Evolutionary conservation across 2,888 invertebrate species (phyloP).

Genomic region (Lycophotia porphyrea): DNA sequence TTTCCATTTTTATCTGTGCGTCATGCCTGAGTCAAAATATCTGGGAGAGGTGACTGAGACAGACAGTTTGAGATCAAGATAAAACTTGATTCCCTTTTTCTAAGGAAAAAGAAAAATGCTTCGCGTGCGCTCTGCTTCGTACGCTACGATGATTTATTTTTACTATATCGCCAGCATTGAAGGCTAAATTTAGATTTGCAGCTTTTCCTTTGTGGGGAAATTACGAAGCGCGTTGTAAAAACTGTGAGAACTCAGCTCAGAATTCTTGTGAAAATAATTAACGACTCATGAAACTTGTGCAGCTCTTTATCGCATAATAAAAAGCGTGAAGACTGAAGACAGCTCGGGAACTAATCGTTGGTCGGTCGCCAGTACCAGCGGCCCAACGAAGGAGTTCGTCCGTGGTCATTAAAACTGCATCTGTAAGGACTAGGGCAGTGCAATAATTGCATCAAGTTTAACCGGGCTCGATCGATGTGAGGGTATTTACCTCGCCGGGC

Average conservation of each 20-base stretch:
- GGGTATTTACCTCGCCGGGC: constrained; percentile 90
- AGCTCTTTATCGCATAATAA: constrained; percentile 42
- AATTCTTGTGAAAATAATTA: constrained; percentile 36
- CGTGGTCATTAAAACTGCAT: constrained; percentile 79
- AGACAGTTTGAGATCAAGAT: constrained; percentile 53
- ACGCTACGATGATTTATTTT: constrained; percentile 56
- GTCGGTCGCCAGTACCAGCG: constrained; percentile 34
- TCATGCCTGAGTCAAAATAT: constrained; percentile 34
- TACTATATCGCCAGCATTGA: constrained; percentile 34
- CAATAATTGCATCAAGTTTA: constrained; percentile 90
- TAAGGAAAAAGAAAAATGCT: constrained; percentile 60
- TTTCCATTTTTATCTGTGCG: constrained; percentile 38
- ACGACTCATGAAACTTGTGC: constrained; percentile 50
- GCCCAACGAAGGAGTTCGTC: constrained; percentile 55
- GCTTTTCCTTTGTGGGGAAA: constrained; percentile 32
- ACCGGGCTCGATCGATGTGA: constrained; percentile 89
- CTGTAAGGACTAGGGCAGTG: constrained; percentile 86
- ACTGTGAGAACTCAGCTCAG: neutral
- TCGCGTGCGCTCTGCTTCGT: constrained; percentile 60
- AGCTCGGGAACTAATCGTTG: constrained; percentile 21
- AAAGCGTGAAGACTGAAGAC: constrained; percentile 37
- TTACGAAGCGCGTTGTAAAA: constrained; percentile 24
- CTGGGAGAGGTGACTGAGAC: constrained; percentile 38
- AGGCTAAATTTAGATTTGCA: constrained; percentile 50
- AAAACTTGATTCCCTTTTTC: constrained; percentile 51